Conservation (phyloP, 2,888 invertebrate genomes). For the Norana najaformis region DNA sequence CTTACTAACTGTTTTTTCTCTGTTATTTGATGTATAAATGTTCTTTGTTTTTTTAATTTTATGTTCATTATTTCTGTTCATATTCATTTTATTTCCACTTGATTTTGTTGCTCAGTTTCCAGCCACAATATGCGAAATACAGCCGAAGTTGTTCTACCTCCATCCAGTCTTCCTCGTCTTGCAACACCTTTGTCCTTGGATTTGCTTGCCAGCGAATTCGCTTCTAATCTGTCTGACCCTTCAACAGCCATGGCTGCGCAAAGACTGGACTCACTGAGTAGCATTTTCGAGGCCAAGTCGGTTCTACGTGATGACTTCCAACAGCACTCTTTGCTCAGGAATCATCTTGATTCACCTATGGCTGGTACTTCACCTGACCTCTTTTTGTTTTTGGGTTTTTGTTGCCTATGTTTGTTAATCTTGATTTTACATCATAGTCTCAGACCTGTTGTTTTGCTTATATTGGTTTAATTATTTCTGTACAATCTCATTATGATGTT, state of each 20-base stretch:
- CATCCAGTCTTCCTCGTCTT: neutral
- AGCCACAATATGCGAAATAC: conserved; percentile 3
- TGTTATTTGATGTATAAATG: neutral
- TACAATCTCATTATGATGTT: too few species aligned
- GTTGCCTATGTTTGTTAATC: neutral
- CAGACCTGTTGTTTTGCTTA: too few species aligned
- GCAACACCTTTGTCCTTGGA: neutral
- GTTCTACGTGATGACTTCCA: neutral
- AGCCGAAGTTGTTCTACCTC: conserved; percentile 17
- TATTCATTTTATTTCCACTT: neutral
- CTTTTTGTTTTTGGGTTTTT: neutral
- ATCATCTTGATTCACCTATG: conserved; percentile 8
- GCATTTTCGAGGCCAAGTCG: conserved; percentile 10
- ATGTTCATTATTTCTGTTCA: neutral
- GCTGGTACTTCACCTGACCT: neutral
- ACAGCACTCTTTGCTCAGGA: neutral
- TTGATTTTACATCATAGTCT: neutral
- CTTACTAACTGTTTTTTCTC: neutral
- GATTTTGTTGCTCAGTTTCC: conserved; percentile 13
- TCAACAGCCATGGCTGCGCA: neutral
- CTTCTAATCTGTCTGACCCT: neutral
- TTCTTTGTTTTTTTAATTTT: neutral
- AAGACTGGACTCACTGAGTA: neutral
- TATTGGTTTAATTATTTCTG: too few species aligned
- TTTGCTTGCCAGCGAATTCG: neutral